Evolutionary conservation across 2,113 vertebrate species (phyloP).

Genomic region (Oreochromis aureus): DNA sequence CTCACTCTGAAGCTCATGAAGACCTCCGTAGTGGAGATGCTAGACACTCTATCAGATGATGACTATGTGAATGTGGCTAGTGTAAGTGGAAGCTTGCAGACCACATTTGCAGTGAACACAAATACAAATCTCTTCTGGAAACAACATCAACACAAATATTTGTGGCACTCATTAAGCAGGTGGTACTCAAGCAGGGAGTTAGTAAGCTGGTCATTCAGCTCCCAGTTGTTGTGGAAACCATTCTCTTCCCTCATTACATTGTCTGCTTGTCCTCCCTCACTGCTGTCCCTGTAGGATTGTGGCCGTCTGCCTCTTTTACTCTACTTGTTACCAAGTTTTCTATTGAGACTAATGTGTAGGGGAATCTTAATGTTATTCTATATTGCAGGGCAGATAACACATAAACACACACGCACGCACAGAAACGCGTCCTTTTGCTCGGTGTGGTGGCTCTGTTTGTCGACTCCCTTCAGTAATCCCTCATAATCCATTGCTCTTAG

Average conservation of each 20-base stretch:
- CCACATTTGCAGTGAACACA: background rate
- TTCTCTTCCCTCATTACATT: constrained; percentile 12
- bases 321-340: constrained; percentile 33
- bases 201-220: background rate
- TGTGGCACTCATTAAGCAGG: constrained; percentile 15
- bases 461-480: constrained; percentile 64
- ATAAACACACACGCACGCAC: background rate
- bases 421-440: background rate
- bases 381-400: constrained; percentile 28
- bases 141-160: background rate
- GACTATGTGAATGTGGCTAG: constrained; percentile 88
- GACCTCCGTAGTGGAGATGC: constrained; percentile 88
- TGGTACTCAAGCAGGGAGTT: constrained; percentile 19
- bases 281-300: constrained; percentile 8
- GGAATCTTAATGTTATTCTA: constrained; percentile 30
- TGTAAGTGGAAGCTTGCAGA: constrained; percentile 29
- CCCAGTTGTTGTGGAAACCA: constrained; percentile 32
- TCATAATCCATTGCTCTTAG: constrained; percentile 70
- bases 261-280: constrained; percentile 11
- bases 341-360: constrained; percentile 17
- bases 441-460: constrained; percentile 53
- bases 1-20: constrained; percentile 96
- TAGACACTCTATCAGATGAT: constrained; percentile 91
- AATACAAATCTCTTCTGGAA: background rate
- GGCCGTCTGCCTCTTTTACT: background rate